These are phyloP conservation scores for Alitta virens DNA, from an alignment of 2,888 invertebrate genomes.

Conservation along the genomic window DNA sequence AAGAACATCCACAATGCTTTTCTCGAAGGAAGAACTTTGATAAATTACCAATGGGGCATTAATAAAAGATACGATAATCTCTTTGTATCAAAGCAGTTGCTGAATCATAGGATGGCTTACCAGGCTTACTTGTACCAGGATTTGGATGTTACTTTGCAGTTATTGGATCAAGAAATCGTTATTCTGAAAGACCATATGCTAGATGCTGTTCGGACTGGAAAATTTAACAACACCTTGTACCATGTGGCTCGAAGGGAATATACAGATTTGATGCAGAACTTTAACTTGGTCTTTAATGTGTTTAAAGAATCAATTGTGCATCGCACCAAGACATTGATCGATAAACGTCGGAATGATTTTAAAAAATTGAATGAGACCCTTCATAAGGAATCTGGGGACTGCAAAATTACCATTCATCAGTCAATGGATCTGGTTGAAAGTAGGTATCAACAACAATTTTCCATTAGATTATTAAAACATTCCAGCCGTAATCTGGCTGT, in stretches of 20 bases:
- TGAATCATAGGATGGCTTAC: background rate
- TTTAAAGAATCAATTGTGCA: slow-evolving; percentile 7
- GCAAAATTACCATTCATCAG: slow-evolving; percentile 1
- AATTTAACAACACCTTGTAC: background rate
- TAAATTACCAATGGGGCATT: slow-evolving; percentile 5
- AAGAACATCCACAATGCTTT: background rate
- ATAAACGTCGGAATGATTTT: background rate
- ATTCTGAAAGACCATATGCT: background rate
- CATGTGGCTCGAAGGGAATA: background rate
- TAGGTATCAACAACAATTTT: background rate
- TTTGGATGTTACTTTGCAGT: background rate
- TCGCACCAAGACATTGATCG: background rate
- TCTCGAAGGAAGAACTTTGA: background rate
- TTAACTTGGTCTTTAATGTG: background rate
- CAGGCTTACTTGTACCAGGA: background rate
- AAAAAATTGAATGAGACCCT: slow-evolving; percentile 2
- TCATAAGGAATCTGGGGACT: background rate
- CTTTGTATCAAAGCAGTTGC: background rate
- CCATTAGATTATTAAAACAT: too few relatives aligned
- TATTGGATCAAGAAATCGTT: background rate
- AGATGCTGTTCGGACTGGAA: background rate
- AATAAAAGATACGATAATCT: background rate
- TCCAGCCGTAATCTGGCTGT: too few relatives aligned
- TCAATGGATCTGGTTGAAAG: background rate
- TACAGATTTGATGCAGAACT: background rate